Evolutionary conservation across 2,888 invertebrate species (phyloP), one percentile per base, ranked within the genome.

Genomic region (Andrena bicolor): DNA sequence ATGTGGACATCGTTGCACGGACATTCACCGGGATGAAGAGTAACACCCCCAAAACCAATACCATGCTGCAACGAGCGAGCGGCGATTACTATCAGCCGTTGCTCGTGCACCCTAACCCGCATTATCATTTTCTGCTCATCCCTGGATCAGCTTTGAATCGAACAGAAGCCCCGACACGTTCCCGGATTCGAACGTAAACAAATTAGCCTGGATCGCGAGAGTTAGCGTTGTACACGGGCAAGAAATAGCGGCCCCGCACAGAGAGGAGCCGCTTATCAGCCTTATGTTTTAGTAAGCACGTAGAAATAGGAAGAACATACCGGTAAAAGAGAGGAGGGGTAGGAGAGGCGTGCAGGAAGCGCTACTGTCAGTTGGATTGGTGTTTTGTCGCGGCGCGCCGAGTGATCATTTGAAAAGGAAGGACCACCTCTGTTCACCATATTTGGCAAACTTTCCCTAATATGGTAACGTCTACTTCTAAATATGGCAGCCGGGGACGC

Each of bases 341-440:
- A 90, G 91, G 90, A 87, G 89, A 91, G 92, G 92, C 92, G 92
- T 92, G 92, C 92, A 92, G 92, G 92, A 92, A 92, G 89, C 90
- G 90, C 89, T 90, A 91, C 93, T 92, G 92, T 91, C 92, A 92
- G 92, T 90, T 92, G 92, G 92, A 93, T 93, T 93, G 93, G 93
- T 93, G 93, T 93, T 93, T 93, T 92, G 90, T 89, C 90, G 87
- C 86, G 86, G 89, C 91, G 91, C 91, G 89, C 91, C 89, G 91
- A 84, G 89, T 92, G 88, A 91, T 91, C 91, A 93, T 93, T 93
- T 92, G 93, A 93, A 93, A 93, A 93, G 93, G 92, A 93, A 93
- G 96, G 96, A 96, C 96, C 96, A 96, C 96, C 96, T 96, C 95
- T 95, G 96, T 96, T 96, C 95, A 95, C 97, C 96, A 96, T 96